Evolutionary conservation across 2,888 invertebrate species (phyloP).

Genomic region (Lasiommata megera): DNA sequence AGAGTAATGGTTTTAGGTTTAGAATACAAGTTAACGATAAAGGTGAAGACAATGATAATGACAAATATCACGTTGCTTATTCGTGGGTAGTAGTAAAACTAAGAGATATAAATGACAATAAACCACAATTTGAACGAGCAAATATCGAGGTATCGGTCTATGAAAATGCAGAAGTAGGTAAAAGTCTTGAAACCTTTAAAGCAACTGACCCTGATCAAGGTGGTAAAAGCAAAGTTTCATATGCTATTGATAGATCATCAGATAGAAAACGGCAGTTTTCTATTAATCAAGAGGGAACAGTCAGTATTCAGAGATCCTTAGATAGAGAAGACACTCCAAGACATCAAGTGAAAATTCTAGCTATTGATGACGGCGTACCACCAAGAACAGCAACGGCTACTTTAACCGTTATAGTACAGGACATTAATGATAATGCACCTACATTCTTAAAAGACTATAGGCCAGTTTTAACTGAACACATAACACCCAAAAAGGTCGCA

Average conservation of each 20-base stretch:
- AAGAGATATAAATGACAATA: constrained; percentile 98
- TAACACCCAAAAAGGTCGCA: constrained; percentile 94
- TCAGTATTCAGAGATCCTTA: constrained; percentile 94
- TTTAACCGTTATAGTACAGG: constrained; percentile 95
- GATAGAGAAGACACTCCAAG: constrained; percentile 97
- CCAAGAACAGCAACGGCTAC: constrained; percentile 97
- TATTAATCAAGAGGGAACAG: constrained; percentile 96
- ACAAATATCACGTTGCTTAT: constrained; percentile 98
- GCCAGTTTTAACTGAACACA: constrained; percentile 96
- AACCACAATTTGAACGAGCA: constrained; percentile 95
- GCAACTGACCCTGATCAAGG: constrained; percentile 98
- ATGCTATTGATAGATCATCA: constrained; percentile 94
- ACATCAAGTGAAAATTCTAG: constrained; percentile 97
- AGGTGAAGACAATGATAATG: constrained; percentile 97
- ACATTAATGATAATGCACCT: constrained; percentile 97
- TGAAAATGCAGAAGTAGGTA: constrained; percentile 96
- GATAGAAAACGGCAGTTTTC: constrained; percentile 96
- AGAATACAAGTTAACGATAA: constrained; percentile 97
- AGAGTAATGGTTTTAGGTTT: constrained; percentile 97
- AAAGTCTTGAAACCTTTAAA: constrained; percentile 94
- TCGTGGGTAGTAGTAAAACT: constrained; percentile 97
- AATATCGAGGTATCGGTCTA: constrained; percentile 95
- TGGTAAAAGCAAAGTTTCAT: constrained; percentile 94
- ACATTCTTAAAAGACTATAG: constrained; percentile 95
- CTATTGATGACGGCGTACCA: constrained; percentile 96